Conservation (phyloP, 1,140 invertebrate species). For the Lucilia sericata region DNA sequence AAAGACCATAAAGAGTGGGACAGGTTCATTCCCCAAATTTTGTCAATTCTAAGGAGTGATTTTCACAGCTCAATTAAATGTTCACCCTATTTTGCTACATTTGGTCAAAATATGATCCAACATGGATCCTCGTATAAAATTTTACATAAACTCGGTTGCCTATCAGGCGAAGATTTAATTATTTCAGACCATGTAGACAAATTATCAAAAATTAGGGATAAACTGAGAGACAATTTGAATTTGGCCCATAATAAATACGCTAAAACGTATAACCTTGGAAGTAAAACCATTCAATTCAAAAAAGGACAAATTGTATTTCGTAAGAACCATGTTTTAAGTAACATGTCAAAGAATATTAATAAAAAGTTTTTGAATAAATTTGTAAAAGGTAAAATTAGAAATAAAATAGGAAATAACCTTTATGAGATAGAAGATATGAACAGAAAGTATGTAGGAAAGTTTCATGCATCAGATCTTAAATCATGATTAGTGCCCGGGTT, state of each 20-base stretch:
- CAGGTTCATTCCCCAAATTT: not conserved
- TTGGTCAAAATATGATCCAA: not conserved
- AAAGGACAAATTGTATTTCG: not conserved
- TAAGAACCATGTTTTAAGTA: not conserved
- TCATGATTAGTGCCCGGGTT: not conserved
- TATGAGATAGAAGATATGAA: conserved; percentile 12
- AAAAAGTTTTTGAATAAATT: not conserved
- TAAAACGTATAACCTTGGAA: not conserved
- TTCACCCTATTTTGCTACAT: conserved; percentile 10
- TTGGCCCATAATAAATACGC: not conserved
- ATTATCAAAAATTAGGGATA: not conserved
- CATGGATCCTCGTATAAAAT: not conserved
- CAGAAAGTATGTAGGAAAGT: conserved; percentile 14
- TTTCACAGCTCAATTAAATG: conserved; percentile 8
- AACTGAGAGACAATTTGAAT: not conserved
- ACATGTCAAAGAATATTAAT: not conserved
- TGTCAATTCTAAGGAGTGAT: not conserved
- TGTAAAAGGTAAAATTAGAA: not conserved
- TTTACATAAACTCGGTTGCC: not conserved
- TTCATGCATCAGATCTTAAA: conserved; percentile 49
- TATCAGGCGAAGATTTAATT: not conserved
- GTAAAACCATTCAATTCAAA: not conserved
- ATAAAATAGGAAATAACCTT: not conserved
- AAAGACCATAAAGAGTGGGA: not conserved
- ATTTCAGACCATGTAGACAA: not conserved